phyloP scores from a whole-genome alignment of 2,113 vertebrate genomes.

The Scatophagus argus region DNA sequence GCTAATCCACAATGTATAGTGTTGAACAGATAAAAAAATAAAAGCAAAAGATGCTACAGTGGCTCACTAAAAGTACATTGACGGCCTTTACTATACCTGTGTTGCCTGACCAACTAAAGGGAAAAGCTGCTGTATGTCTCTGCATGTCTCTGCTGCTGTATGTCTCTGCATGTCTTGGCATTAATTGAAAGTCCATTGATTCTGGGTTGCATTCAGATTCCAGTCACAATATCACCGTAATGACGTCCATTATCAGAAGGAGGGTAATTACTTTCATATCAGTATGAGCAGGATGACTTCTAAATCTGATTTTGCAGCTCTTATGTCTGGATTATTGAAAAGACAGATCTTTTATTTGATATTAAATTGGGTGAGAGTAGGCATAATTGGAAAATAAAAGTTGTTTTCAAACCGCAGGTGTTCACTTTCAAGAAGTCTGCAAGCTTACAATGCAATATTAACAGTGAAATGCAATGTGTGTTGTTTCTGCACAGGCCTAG shows the following conservation, averaged over 20 bases:
- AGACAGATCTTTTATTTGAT: not conserved
- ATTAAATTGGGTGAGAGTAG: not conserved
- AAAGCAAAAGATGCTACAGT: no score
- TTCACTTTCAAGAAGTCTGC: not conserved
- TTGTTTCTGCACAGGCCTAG: constrained; percentile 87
- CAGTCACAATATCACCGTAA: not conserved
- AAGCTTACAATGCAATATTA: not conserved
- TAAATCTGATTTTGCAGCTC: not conserved
- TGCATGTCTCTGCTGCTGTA: not conserved
- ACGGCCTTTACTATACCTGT: no score
- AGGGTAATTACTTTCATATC: not conserved
- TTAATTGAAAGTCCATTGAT: not conserved
- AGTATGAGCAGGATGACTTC: not conserved
- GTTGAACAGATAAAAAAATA: no score
- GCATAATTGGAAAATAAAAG: not conserved
- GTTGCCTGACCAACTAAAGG: no score
- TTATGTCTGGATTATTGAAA: not conserved
- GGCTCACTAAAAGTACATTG: no score
- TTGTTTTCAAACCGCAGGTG: not conserved
- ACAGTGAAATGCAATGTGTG: not conserved
- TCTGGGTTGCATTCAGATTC: not conserved
- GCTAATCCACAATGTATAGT: no score
- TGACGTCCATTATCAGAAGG: not conserved
- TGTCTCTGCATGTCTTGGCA: not conserved
- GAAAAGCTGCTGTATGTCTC: no score